Evolutionary conservation across 1,140 invertebrate species (phyloP), one percentile per base, ranked within the genome.

Genomic region (Apis laboriosa): DNA sequence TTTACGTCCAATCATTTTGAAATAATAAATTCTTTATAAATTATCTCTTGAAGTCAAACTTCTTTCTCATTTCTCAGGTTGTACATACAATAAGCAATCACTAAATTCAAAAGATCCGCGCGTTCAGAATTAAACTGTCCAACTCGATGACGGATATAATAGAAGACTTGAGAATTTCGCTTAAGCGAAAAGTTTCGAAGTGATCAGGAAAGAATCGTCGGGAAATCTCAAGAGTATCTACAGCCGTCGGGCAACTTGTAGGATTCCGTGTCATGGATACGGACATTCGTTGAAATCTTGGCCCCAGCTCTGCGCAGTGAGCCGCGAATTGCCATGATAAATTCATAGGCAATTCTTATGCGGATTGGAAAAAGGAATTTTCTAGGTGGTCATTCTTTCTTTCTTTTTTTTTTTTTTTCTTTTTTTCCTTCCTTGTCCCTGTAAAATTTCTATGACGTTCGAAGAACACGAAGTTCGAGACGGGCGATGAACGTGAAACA

Each of bases 331-430:
- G 83, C 73, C 66, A 89, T 89, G 83, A 89, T 87, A 89, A 89
- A 89, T 89, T 89, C 88, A 89, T 89, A 87, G 63, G 84, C 85
- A 89, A 89, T 89, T 89, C 83, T 89, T 85, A 88, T 85, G 81
- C 85, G 76, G 84, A 7, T 7, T 19, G 51, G 34, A 63, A 72
- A 71, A 82, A 68, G 74, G 74, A 21, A 84, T 80, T 74, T 75
- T 77, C 67, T 24, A 9, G 21, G 15, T 28, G 3, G 53, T 88
- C 64, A 86, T 77, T 88, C 86, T 77, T 87, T 85, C 9, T 12
- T 12, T 61, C 28, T 63, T 89, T 77, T 83, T 85, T 76, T 84
- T 86, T 79, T 85, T 85, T 24, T 24, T 13, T 61, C 9, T 63
- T 88, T 80, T 85, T 80, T 70, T 86, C 85, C 77, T 83, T 85